Evolutionary conservation across 1,140 invertebrate genomes (phyloP).

Genomic region (Papilio glaucus): DNA sequence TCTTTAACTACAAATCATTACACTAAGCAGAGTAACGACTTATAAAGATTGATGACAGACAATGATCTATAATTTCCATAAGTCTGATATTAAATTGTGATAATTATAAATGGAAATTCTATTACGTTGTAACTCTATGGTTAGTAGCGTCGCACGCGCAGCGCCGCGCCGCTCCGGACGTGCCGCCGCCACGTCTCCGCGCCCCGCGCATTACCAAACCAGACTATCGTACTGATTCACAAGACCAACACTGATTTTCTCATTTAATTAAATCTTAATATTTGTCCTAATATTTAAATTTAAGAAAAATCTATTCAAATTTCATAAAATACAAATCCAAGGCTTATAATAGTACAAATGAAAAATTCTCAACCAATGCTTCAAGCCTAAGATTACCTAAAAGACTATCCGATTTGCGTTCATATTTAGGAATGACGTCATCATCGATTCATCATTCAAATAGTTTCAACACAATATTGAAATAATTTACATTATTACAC

Average conservation of each 20-base stretch:
- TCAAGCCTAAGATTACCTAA: no score
- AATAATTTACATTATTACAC: conserved; percentile 10
- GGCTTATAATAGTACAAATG: no score
- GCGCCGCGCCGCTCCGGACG: neutral
- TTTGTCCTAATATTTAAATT: no score
- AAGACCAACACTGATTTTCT: neutral
- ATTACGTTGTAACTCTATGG: neutral
- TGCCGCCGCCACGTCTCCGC: conserved; percentile 24
- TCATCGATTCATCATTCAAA: neutral
- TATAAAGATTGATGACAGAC: no score
- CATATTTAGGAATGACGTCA: neutral
- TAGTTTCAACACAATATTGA: conserved; percentile 20
- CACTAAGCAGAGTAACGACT: no score
- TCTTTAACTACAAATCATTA: no score
- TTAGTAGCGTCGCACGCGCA: conserved; percentile 13
- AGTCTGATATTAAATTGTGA: neutral
- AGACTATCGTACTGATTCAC: conserved; percentile 5
- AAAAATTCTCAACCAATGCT: neutral
- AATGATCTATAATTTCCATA: no score
- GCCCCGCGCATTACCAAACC: neutral
- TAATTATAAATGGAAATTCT: neutral
- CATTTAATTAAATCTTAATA: no score
- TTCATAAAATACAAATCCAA: no score
- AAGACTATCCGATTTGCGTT: no score
- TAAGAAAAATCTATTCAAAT: no score